A percentile compares a stretch with the other conserved stretches of the same genome.
Conservation (phyloP, 2,113 vertebrate species). For the Leucoraja erinaceus region DNA sequence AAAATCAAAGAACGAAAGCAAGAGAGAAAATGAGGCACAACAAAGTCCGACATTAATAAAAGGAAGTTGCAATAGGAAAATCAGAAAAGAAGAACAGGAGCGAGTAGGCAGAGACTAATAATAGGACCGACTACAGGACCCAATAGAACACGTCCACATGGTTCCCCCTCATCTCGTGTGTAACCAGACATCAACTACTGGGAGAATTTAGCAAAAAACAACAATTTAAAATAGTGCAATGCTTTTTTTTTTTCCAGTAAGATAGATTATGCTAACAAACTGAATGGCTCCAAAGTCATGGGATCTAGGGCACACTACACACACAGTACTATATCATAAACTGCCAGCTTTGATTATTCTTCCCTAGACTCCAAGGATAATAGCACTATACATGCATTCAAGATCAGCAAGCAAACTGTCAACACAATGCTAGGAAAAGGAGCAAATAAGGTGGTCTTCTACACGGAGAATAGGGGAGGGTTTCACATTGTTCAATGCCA, state of each 20-base stretch:
- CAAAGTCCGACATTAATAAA: too few relatives aligned
- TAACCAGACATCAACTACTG: not conserved
- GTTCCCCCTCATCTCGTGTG: not conserved
- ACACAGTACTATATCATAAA: not conserved
- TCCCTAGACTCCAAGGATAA: not conserved
- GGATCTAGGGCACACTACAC: not conserved
- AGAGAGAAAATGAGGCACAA: too few relatives aligned
- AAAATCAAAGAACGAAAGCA: too few relatives aligned
- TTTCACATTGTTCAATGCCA: not conserved
- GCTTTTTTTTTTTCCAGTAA: not conserved
- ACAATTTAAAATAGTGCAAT: not conserved
- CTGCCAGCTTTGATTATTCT: not conserved
- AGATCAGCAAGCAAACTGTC: not conserved
- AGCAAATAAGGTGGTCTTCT: not conserved
- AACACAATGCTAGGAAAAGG: not conserved
- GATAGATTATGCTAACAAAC: not conserved
- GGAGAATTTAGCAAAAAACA: not conserved
- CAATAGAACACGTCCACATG: too few relatives aligned
- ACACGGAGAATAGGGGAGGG: not conserved
- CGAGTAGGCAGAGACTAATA: too few relatives aligned
- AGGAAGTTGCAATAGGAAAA: too few relatives aligned
- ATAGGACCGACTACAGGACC: too few relatives aligned
- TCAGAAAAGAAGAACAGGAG: too few relatives aligned
- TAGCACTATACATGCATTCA: not conserved
- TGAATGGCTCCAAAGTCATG: not conserved